Evolutionary conservation across 1,140 invertebrate genomes (phyloP).

Genomic region (Andricus grossulariae): DNA sequence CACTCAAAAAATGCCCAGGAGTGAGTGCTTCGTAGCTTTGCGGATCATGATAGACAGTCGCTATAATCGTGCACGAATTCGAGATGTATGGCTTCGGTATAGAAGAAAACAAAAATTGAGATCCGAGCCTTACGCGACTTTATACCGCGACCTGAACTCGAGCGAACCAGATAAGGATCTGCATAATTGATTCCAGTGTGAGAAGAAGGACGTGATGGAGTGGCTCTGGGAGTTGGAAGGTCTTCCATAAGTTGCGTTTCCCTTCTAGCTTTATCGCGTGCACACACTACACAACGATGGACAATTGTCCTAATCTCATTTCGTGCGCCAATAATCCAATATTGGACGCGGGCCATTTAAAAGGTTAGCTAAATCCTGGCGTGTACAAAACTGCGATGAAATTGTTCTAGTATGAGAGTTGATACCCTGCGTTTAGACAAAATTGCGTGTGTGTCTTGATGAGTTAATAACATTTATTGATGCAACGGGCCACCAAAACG

Average conservation of each 20-base stretch:
- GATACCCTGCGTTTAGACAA: neutral
- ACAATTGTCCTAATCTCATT: neutral
- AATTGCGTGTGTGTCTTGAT: neutral
- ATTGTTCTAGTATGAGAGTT: neutral
- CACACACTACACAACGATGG: neutral
- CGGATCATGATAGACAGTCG: conserved; percentile 37
- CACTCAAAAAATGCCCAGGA: conserved; percentile 57
- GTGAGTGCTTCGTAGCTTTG: conserved; percentile 32
- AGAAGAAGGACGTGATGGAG: conserved; percentile 56
- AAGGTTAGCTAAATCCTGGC: neutral
- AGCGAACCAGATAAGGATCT: conserved; percentile 57
- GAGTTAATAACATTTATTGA: neutral
- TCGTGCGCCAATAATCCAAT: conserved; percentile 6
- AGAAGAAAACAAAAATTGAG: conserved; percentile 54
- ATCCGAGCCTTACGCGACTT: conserved; percentile 51
- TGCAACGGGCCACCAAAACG: neutral
- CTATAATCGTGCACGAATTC: conserved; percentile 39
- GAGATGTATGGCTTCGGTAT: conserved; percentile 48
- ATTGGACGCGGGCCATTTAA: neutral
- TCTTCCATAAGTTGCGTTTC: conserved; percentile 58
- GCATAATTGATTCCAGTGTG: conserved; percentile 68
- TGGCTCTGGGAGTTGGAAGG: conserved; percentile 50
- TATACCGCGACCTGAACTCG: neutral
- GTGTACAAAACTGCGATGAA: neutral
- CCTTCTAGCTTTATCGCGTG: neutral